Base-by-base conservation (phyloP, 2,113 vertebrate species). In the Sarotherodon lohbergeri region DNA sequence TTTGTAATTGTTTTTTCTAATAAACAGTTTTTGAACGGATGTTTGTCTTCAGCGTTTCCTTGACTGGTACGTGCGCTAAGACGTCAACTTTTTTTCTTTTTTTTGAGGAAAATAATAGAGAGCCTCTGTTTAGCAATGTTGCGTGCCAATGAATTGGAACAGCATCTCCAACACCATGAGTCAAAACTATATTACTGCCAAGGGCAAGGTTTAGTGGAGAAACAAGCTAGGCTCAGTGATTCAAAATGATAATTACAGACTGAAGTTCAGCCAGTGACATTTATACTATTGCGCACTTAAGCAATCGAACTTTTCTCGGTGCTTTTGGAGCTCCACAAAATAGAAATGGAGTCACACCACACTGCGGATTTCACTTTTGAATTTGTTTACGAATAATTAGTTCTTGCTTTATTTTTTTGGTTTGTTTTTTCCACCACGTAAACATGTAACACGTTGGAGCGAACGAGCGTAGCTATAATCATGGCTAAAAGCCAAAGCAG, bases 1-100 rank as follows among this genome's bases (percentile, higher is more conserved):
- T 78, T 96, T 95, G 85, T 91, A 94, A 90, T 93, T 90, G 34
- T 88, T 86, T 94, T 95, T 95, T 93, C 13, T 91, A 94, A 93
- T 94, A 96, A 96, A 94, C 93, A 46, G 3, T 43, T 32, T 36
- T 22, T 7, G 9, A 90, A 88, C 29, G 3, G 3, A 89, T 56
- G n/a, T 78, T 43, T 59, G 88, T 82, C 17, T 63, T 71, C 13
- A 3, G 59, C 73, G 83, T 88, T 92, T 92, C 32, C 19, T 22
- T 29, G 22, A 90, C 34, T 29, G 46, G 22, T 78, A 27, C 41
- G n/a, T 76, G 29, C 61, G 56, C 48, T 46, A 43, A 41, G 41
- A 39, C 6, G 8, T 39, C 1, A 2, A 39, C 7, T 81, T 41
- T 71, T 36, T 63, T 32, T n/a, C 10, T 50, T 1, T 78, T 36